Conservation (phyloP, 2,113 vertebrate genomes). For the Cryptomyrus ogoouensis region DNA sequence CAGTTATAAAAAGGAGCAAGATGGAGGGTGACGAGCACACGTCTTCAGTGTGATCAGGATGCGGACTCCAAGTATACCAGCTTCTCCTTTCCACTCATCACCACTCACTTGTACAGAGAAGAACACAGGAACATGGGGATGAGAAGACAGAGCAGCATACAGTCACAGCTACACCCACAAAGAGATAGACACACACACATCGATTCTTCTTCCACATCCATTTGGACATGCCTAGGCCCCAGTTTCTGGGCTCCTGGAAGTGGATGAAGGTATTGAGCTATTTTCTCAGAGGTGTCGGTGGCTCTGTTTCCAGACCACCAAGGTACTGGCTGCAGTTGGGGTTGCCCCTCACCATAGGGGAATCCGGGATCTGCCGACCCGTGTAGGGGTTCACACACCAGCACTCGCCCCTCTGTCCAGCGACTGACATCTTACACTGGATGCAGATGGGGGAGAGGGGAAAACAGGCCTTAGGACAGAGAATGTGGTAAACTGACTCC, state of each 20-base stretch:
- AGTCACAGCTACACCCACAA: not conserved
- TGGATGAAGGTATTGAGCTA: conserved; percentile 28
- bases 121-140: not conserved
- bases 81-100: not conserved
- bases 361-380: conserved; percentile 71
- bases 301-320: conserved; percentile 66
- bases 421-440: conserved; percentile 94
- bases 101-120: not conserved
- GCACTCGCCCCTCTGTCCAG: conserved; percentile 89
- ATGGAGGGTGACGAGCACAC: not conserved
- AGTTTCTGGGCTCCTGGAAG: not conserved
- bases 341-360: conserved; percentile 80
- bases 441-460: conserved; percentile 27
- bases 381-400: conserved; percentile 92
- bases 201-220: not conserved
- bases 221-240: not conserved
- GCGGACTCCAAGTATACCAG: not conserved
- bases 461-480: not conserved
- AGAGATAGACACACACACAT: not conserved
- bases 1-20: not conserved
- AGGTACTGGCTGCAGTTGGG: conserved; percentile 87
- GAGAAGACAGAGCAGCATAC: not conserved
- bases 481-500: not conserved
- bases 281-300: conserved; percentile 56
- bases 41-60: not conserved